Base-by-base conservation (phyloP, 2,797 vertebrate genomes). In the Eupleurogrammus muticus region DNA sequence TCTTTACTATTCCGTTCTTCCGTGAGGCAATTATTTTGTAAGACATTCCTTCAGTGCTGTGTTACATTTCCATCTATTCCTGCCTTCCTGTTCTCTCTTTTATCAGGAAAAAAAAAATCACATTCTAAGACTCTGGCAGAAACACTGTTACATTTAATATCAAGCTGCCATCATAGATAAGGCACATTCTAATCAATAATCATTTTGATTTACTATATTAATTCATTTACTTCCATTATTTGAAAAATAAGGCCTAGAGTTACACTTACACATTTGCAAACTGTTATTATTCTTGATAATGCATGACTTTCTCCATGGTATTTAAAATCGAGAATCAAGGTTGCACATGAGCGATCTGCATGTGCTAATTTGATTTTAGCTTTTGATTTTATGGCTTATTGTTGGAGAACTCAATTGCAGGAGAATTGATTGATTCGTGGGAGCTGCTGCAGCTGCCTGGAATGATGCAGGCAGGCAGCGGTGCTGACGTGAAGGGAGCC, bases 81-180 rank as follows among this genome's bases (percentile, higher is more conserved):
- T 56, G 47, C 55, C 34, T 66, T 62, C 28, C 56, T 44, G 56
- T 16, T 78, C 53, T 60, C 2, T 1, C 48, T 60, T 64, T 36
- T 52, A 51, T 59, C 48, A n/a, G 48, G 40, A 67, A n/a, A n/a
- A n/a, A n/a, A n/a, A n/a, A 70, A 75, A 73, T 64, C 58, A 66
- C 49, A 47, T 46, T 72, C 42, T 59, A 66, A 76, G 75, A 80
- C 57, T 79, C 21, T 74, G 58, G 47, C 48, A 70, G n/a, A 38
- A 79, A 52, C n/a, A 67, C 23, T 4, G 21, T 58, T 47, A 64
- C 44, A 40, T 81, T 40, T 60, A 58, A 64, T 54, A 66, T 21
- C 28, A 28, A 52, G 57, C 19, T 72, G 10, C 16, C 12, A 9
- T 24, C 20, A 44, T 5, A 65, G n/a, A 55, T 2, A 35, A 36